A percentile compares a stretch with the other conserved stretches of the same genome.
Conservation (phyloP, 92 coral and sea anemone species). For the Palythoa heliodiscus region DNA sequence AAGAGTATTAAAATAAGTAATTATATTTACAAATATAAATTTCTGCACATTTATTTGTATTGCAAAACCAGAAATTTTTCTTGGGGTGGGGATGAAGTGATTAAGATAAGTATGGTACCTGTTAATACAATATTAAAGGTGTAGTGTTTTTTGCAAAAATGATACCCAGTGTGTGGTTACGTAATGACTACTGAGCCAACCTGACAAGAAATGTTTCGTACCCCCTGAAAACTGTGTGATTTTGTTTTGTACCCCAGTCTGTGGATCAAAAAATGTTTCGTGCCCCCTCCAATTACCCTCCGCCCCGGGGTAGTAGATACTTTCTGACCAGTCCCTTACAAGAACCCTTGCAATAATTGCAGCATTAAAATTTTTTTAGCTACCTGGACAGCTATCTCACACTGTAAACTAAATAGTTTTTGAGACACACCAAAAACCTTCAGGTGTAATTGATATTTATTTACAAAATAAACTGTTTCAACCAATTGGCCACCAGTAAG, state of each 20-base stretch:
- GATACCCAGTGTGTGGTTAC: conserved; percentile 17
- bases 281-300: too few species aligned
- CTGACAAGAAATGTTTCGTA: too few species aligned
- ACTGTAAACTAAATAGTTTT: background rate
- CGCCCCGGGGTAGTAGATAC: too few species aligned
- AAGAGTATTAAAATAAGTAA: background rate
- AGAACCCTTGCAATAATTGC: background rate
- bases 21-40: conserved; percentile 2
- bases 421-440: conserved; percentile 2
- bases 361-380: conserved; percentile 27
- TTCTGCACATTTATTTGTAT: conserved; percentile 5
- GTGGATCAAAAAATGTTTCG: too few species aligned
- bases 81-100: background rate
- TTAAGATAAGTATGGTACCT: background rate
- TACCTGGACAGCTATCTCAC: conserved; percentile 30
- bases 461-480: conserved; percentile 40
- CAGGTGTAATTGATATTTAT: conserved; percentile 30
- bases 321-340: too few species aligned
- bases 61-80: background rate
- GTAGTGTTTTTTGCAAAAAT: conserved; percentile 8
- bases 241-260: background rate
- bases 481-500: conserved; percentile 35
- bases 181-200: conserved; percentile 16
- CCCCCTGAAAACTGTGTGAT: background rate
- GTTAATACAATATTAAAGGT: background rate